These are phyloP conservation scores for Sepiola atlantica DNA, from an alignment of 2,888 invertebrate genomes.

Conservation along the genomic window DNA sequence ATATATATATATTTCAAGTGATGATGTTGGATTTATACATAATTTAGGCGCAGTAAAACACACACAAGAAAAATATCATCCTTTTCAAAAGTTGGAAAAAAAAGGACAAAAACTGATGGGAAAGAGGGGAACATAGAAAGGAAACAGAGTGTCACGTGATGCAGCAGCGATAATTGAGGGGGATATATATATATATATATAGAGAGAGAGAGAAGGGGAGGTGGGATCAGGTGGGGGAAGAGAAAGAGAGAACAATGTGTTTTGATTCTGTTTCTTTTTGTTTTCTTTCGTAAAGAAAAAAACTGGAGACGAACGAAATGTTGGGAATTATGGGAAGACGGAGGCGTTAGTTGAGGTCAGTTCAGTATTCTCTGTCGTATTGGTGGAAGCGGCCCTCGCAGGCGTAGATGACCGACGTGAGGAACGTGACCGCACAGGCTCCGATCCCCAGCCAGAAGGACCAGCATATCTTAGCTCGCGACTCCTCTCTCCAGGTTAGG, in stretches of 20 bases:
- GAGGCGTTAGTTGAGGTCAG: neutral
- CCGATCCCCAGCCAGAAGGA: conserved; percentile 65
- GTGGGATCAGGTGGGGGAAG: no score
- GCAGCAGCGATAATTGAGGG: neutral
- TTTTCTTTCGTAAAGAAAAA: neutral
- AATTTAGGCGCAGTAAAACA: neutral
- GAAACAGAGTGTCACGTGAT: neutral
- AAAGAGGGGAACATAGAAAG: neutral
- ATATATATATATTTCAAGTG: neutral
- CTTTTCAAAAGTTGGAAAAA: neutral
- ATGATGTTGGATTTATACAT: neutral
- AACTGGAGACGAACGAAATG: neutral
- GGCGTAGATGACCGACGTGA: conserved; percentile 63
- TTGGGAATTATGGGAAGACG: neutral
- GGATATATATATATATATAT: no score
- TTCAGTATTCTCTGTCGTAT: conserved; percentile 15
- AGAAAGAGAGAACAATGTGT: neutral
- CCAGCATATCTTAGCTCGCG: conserved; percentile 60
- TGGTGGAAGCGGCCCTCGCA: conserved; percentile 57
- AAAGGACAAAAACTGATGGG: neutral
- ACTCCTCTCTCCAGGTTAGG: conserved; percentile 49
- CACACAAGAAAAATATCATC: neutral
- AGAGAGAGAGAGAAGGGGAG: no score
- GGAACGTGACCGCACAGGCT: conserved; percentile 59
- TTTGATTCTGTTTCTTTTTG: neutral